phyloP scores from a whole-genome alignment of 2,113 vertebrate species.

The Lycocorax pyrrhopterus region DNA sequence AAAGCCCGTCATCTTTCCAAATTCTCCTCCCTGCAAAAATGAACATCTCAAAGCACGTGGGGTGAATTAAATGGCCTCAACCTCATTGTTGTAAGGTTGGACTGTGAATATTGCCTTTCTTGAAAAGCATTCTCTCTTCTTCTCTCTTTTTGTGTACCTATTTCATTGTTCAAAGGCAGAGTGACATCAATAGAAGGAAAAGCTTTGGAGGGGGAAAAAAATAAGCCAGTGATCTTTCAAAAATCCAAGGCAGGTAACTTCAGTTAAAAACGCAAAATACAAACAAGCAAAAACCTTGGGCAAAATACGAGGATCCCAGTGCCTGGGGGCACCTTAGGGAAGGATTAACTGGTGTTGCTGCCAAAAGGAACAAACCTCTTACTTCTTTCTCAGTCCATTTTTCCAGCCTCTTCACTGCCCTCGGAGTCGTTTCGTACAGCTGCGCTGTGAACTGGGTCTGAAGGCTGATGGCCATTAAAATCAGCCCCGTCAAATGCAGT shows the following conservation, averaged over 20 bases:
- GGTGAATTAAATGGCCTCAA: neutral
- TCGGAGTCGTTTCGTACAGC: fast-evolving
- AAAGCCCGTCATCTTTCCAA: neutral
- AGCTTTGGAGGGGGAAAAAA: neutral
- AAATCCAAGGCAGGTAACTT: neutral
- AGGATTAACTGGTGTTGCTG: neutral
- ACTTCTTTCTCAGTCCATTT: neutral
- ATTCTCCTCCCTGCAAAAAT: neutral
- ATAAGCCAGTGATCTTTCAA: neutral
- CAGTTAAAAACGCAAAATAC: neutral
- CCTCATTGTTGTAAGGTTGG: neutral
- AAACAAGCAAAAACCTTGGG: neutral
- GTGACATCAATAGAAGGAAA: neutral
- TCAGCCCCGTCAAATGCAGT: neutral
- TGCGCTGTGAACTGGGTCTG: neutral
- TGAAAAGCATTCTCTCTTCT: neutral
- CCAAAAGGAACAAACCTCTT: neutral
- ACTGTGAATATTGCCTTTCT: neutral
- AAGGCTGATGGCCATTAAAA: neutral
- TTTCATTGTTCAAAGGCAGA: neutral
- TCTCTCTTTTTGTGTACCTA: neutral
- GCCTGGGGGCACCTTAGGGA: neutral
- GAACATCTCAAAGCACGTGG: neutral
- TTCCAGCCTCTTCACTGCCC: neutral
- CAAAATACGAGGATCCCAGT: neutral